phyloP scores from a whole-genome alignment of 2,113 vertebrate genomes.

The Pseudopodoces humilis region DNA sequence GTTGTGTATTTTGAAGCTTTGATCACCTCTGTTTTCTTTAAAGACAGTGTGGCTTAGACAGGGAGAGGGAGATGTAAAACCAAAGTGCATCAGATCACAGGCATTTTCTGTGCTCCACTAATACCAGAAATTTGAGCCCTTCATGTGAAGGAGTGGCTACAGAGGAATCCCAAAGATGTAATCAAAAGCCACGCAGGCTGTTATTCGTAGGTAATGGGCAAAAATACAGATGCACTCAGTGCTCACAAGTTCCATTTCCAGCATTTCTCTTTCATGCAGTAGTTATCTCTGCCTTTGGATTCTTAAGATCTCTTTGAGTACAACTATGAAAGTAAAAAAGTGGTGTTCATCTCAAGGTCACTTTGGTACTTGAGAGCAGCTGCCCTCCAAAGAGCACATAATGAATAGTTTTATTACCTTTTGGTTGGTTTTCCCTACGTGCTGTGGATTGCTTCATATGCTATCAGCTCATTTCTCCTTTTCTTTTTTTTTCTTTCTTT shows the following conservation, averaged over 20 bases:
- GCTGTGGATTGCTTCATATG: neutral
- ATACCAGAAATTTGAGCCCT: neutral
- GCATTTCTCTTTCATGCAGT: neutral
- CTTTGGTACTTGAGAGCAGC: neutral
- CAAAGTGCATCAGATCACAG: neutral
- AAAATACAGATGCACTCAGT: neutral
- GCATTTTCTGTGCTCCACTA: neutral
- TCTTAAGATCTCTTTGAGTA: neutral
- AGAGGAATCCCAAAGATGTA: neutral
- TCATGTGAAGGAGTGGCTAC: neutral
- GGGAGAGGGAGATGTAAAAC: neutral
- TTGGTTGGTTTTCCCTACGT: neutral
- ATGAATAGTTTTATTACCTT: constrained; percentile 15
- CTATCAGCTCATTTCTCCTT: neutral
- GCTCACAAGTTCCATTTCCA: neutral
- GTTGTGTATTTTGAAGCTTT: neutral
- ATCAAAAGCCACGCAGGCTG: neutral
- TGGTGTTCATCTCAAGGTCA: neutral
- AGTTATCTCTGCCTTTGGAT: neutral
- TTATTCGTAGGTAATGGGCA: neutral
- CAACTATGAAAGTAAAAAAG: neutral
- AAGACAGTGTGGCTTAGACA: neutral
- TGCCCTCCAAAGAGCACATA: constrained; percentile 3
- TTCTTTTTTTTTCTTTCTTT: neutral
- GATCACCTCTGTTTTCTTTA: neutral